These are phyloP conservation scores for Plagodis pulveraria DNA, from an alignment of 2,888 invertebrate species.

Conservation along the genomic window DNA sequence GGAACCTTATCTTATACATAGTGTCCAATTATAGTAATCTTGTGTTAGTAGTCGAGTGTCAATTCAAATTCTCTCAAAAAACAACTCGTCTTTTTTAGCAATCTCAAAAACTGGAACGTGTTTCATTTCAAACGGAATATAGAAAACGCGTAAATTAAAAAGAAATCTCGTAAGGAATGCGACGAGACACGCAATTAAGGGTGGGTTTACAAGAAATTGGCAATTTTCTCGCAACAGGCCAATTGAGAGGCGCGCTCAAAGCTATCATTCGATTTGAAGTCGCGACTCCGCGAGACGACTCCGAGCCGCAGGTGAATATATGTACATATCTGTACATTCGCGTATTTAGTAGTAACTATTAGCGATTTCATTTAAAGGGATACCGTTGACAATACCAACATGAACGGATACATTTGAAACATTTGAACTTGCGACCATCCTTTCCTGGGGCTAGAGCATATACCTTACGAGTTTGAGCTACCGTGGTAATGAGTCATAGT, in stretches of 20 bases:
- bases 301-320: not conserved
- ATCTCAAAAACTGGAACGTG: slow-evolving; percentile 21
- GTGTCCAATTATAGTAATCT: too few relatives aligned
- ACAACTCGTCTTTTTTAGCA: not conserved
- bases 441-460: too few relatives aligned
- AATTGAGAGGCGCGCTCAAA: slow-evolving; percentile 44
- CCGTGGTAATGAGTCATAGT: too few relatives aligned
- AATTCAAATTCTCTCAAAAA: too few relatives aligned
- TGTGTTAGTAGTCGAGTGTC: too few relatives aligned
- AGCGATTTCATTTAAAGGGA: not conserved
- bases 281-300: slow-evolving; percentile 11
- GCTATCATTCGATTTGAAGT: slow-evolving; percentile 30
- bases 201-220: slow-evolving; percentile 57
- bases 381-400: too few relatives aligned
- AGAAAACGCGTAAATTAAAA: slow-evolving; percentile 35
- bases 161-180: slow-evolving; percentile 39
- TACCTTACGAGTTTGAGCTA: too few relatives aligned
- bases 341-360: too few relatives aligned
- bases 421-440: too few relatives aligned
- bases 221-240: slow-evolving; percentile 63
- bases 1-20: too few relatives aligned
- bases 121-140: slow-evolving; percentile 17
- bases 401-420: too few relatives aligned
- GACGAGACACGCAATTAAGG: slow-evolving; percentile 53
- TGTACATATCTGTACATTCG: not conserved